These are phyloP conservation scores for Otus sunia DNA, from an alignment of 2,113 vertebrate species.

Conservation along the genomic window DNA sequence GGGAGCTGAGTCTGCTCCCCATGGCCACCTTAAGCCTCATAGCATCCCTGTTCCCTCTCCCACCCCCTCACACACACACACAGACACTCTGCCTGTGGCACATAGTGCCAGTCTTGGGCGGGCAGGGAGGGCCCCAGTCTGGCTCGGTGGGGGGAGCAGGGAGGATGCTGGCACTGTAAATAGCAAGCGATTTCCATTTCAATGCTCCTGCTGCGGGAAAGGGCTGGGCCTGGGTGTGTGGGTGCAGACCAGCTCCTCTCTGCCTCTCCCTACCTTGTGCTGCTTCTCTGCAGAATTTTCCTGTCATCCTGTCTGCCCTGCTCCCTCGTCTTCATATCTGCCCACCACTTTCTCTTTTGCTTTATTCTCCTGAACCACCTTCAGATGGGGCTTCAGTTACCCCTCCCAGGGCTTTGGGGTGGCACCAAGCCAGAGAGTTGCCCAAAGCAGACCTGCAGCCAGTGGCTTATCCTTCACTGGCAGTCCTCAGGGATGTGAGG, in stretches of 20 bases:
- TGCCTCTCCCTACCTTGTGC: not conserved
- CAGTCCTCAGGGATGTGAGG: rapidly evolving
- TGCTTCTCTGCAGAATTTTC: not conserved
- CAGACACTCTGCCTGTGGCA: not conserved
- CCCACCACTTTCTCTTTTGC: not conserved
- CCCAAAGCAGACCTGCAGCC: not conserved
- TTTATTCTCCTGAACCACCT: not conserved
- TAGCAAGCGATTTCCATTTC: slow-evolving; percentile 29
- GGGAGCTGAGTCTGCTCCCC: not conserved
- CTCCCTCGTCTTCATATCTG: not conserved
- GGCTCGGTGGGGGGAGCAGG: not conserved
- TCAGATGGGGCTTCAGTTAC: not conserved
- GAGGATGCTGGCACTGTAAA: not conserved
- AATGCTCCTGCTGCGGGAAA: not conserved
- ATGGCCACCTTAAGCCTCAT: not conserved
- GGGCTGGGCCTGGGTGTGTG: not conserved
- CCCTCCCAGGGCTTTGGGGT: not conserved
- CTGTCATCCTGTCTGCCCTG: not conserved
- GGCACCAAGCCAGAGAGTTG: not conserved
- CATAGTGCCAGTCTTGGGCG: not conserved
- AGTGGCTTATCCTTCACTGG: not conserved
- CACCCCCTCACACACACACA: too few species aligned
- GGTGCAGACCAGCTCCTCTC: not conserved
- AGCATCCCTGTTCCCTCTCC: not conserved
- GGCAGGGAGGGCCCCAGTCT: not conserved